Evolutionary conservation across 2,888 invertebrate species (phyloP).

Genomic region (Latrodectus elegans): DNA sequence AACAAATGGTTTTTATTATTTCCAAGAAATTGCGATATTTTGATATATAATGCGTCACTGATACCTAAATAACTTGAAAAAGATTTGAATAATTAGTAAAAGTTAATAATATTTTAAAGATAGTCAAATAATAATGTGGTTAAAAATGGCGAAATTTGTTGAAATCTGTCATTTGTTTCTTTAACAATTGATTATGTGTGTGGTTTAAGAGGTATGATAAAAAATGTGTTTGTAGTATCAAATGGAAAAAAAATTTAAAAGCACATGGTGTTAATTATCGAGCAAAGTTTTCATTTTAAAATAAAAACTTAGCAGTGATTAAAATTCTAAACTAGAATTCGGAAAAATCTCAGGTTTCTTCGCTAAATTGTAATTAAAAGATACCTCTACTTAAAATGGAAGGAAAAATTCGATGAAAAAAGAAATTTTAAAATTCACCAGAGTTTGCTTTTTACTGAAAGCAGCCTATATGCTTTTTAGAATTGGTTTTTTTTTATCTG

Average conservation of each 20-base stretch:
- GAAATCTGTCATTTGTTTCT: background rate
- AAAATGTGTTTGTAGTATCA: slow-evolving; percentile 11
- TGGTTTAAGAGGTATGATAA: slow-evolving; percentile 3
- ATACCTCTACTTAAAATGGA: background rate
- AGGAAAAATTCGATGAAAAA: too few species aligned
- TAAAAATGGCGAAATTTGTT: slow-evolving; percentile 21
- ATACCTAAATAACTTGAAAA: background rate
- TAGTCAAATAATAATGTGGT: background rate
- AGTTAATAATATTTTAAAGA: background rate
- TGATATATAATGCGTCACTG: background rate
- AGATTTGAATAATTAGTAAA: background rate
- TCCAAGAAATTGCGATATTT: background rate
- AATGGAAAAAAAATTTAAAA: slow-evolving; percentile 7
- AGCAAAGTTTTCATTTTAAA: slow-evolving; percentile 26
- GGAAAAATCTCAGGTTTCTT: slow-evolving; percentile 1
- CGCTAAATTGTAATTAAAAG: slow-evolving; percentile 54
- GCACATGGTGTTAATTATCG: slow-evolving; percentile 47
- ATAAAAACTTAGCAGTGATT: slow-evolving; percentile 21
- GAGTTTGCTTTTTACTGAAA: too few species aligned
- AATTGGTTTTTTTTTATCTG: too few species aligned
- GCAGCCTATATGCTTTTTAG: too few species aligned
- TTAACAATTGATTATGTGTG: slow-evolving; percentile 31
- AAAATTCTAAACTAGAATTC: slow-evolving; percentile 37
- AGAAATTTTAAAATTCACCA: too few species aligned
- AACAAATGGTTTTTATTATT: background rate